A percentile compares a stretch with the other conserved stretches of the same genome.
These are phyloP conservation scores for Monochamus alternatus DNA, from an alignment of 2,888 invertebrate genomes.

Conservation along the genomic window DNA sequence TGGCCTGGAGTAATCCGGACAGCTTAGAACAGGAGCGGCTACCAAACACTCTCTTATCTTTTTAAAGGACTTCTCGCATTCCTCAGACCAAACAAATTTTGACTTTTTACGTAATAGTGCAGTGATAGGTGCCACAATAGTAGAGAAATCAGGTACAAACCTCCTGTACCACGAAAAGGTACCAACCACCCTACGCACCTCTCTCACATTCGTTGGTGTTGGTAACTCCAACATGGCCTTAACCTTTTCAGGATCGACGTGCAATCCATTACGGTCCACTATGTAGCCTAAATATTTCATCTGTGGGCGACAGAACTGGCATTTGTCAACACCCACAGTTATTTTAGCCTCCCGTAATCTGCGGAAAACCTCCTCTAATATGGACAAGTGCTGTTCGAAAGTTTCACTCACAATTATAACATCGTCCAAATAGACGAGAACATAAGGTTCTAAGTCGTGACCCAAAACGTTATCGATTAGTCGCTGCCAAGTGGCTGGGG, in stretches of 20 bases:
- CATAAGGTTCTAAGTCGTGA: conserved; percentile 51
- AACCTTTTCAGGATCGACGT: conserved; percentile 21
- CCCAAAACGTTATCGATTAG: conserved; percentile 56
- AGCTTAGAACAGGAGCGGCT: conserved; percentile 43
- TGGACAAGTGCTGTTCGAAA: not conserved
- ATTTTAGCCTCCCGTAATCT: conserved; percentile 22
- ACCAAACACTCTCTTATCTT: conserved; percentile 41
- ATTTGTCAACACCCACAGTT: conserved; percentile 18
- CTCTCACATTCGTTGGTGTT: conserved; percentile 44
- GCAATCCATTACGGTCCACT: conserved; percentile 22
- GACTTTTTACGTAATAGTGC: conserved; percentile 29
- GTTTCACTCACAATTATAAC: conserved; percentile 7
- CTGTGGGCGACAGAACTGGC: conserved; percentile 26
- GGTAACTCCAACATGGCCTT: conserved; percentile 42
- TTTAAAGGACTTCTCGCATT: conserved; percentile 33
- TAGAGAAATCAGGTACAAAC: conserved; percentile 8
- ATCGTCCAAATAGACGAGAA: conserved; percentile 31
- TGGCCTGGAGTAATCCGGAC: conserved; percentile 46
- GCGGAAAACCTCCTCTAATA: conserved; percentile 20
- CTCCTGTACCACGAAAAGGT: conserved; percentile 21
- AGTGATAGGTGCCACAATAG: conserved; percentile 46
- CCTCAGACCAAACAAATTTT: conserved; percentile 40
- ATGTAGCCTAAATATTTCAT: conserved; percentile 28
- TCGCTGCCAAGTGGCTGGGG: conserved; percentile 56
- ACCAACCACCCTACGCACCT: conserved; percentile 7